Evolutionary conservation across 1,140 invertebrate genomes (phyloP).

Genomic region (Macrobrachium rosenbergii): DNA sequence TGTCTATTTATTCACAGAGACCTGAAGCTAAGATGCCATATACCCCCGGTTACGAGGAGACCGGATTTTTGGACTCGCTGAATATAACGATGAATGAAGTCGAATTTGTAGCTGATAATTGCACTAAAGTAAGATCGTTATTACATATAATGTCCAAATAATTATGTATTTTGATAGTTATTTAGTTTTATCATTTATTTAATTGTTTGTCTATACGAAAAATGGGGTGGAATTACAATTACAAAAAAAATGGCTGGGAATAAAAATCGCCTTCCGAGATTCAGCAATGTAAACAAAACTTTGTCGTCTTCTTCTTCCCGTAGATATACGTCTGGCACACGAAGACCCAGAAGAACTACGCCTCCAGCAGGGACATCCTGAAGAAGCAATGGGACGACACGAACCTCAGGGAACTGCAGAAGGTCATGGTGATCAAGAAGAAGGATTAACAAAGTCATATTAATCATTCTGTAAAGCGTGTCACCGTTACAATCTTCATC

Average conservation of each 20-base stretch:
- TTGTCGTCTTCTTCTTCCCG: not conserved
- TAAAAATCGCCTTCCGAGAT: not conserved
- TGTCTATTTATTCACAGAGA: constrained; percentile 68
- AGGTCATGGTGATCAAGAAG: constrained; percentile 7
- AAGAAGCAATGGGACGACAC: constrained; percentile 28
- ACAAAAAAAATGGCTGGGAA: not conserved
- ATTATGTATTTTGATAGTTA: not conserved
- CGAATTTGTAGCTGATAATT: constrained; percentile 80
- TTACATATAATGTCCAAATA: not conserved
- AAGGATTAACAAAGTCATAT: no score
- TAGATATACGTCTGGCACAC: constrained; percentile 64
- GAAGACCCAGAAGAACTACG: constrained; percentile 6
- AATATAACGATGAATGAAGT: constrained; percentile 77
- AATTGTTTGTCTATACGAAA: not conserved
- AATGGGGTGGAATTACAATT: not conserved
- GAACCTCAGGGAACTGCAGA: constrained; percentile 23
- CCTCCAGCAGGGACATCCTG: not conserved
- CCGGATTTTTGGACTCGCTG: constrained; percentile 79
- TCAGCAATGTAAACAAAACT: not conserved
- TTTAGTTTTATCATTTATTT: not conserved
- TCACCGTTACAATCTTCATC: no score
- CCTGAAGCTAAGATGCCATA: constrained; percentile 77
- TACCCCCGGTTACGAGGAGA: constrained; percentile 82
- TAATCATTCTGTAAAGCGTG: no score
- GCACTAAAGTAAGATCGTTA: constrained; percentile 74